phyloP scores from a whole-genome alignment of 1,140 invertebrate genomes.

The Brachionus rubens region DNA sequence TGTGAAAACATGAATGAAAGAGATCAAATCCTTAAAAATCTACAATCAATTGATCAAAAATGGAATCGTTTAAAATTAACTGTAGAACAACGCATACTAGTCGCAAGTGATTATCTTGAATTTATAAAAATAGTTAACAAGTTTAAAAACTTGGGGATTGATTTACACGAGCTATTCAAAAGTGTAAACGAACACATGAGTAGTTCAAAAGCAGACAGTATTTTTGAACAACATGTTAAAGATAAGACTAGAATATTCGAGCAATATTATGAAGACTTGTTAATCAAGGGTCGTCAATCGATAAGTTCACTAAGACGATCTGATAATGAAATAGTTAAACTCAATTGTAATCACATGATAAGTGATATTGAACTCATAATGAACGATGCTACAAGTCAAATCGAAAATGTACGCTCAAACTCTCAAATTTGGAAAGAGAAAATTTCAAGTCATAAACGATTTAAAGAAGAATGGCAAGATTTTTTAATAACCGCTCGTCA shows the following conservation, averaged over 20 bases:
- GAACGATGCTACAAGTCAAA: background rate
- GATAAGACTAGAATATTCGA: slow-evolving; percentile 35
- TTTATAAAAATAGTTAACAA: slow-evolving; percentile 30
- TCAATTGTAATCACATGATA: slow-evolving; percentile 30
- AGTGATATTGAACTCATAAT: slow-evolving; percentile 37
- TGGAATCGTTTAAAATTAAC: slow-evolving; percentile 65
- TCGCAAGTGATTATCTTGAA: slow-evolving; percentile 55
- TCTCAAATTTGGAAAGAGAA: slow-evolving; percentile 70
- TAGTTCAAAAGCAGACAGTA: background rate
- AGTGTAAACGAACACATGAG: background rate
- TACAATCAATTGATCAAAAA: slow-evolving; percentile 65
- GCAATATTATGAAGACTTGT: slow-evolving; percentile 15
- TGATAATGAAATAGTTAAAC: slow-evolving; percentile 38
- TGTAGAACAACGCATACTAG: slow-evolving; percentile 70
- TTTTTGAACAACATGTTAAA: slow-evolving; percentile 35
- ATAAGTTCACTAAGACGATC: background rate
- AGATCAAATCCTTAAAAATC: slow-evolving; percentile 64
- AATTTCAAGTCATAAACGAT: slow-evolving; percentile 66
- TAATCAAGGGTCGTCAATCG: background rate
- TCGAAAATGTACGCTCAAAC: slow-evolving; percentile 51
- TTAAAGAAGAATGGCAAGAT: slow-evolving; percentile 68
- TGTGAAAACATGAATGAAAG: background rate
- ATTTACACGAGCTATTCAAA: slow-evolving; percentile 36
- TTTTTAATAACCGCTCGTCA: slow-evolving; percentile 72
- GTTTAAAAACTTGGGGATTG: slow-evolving; percentile 3